These are phyloP conservation scores for Athene cunicularia DNA, from an alignment of 2,113 vertebrate genomes.

Conservation along the genomic window DNA sequence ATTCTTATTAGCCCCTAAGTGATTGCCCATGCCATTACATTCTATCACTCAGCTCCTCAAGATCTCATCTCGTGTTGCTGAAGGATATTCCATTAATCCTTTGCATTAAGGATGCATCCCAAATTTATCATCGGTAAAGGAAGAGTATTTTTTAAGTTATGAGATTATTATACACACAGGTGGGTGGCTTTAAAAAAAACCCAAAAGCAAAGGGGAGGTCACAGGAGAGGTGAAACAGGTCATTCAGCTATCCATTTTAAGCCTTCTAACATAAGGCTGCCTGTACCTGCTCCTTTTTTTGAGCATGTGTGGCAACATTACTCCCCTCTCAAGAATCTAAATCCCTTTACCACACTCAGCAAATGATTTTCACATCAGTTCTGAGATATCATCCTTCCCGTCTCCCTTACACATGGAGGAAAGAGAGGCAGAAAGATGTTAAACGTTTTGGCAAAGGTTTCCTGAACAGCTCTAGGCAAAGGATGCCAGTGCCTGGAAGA, in stretches of 20 bases:
- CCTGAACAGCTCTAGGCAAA: neutral
- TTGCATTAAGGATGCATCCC: neutral
- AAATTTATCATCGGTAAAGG: slow-evolving; percentile 23
- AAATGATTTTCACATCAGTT: neutral
- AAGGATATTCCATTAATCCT: slow-evolving; percentile 50
- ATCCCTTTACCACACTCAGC: neutral
- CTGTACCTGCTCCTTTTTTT: neutral
- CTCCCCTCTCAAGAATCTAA: neutral
- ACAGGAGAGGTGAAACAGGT: neutral
- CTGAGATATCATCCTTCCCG: neutral
- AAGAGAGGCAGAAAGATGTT: neutral
- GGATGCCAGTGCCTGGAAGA: neutral
- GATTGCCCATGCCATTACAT: slow-evolving; percentile 30
- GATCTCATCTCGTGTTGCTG: slow-evolving; percentile 26
- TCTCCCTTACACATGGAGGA: neutral
- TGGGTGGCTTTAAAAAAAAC: neutral
- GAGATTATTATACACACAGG: neutral
- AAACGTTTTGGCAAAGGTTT: neutral
- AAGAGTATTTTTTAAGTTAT: neutral
- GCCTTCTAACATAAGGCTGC: neutral
- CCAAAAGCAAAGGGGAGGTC: neutral
- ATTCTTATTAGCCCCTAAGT: slow-evolving; percentile 64
- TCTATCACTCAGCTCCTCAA: slow-evolving; percentile 26
- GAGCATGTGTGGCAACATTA: neutral
- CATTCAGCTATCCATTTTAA: neutral